Evolutionary conservation across 2,113 vertebrate genomes (phyloP), one percentile per base, ranked within the genome.

Genomic region (Nematolebias whitei): DNA sequence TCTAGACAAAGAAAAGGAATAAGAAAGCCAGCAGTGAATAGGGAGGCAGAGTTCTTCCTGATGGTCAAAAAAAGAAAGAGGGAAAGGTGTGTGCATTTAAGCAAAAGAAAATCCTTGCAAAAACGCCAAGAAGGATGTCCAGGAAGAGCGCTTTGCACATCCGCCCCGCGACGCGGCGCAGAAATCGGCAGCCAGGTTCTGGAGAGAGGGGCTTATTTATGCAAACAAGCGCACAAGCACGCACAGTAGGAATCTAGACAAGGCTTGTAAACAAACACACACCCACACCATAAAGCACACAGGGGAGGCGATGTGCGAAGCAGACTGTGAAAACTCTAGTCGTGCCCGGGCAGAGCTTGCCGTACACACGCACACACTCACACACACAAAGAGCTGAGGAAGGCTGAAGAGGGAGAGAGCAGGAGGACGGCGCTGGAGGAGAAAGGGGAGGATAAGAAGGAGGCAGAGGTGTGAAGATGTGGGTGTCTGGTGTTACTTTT

Each of bases 201-300:
- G 78, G 85, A 72, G 86, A 88, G 83, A 78, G 80, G 43, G 87
- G 79, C 75, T 89, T 89, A 89, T 90, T 90, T 89, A 90, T 89
- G 87, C 89, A 89, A 89, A 90, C 86, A 89, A 87, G 87, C 84
- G 59, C 82, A 83, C 82, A 78, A 83, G 87, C 87, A 61, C 70
- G 84, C 89, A 88, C 89, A 89, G 89, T 87, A 89, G 89, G 89
- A 85, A 88, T 83, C 85, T 59, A 88, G 86, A 89, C 87, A 76
- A 89, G 85, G 82, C 86, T 90, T 88, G 87, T 90, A 90, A 90
- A 89, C 89, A 90, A 90, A 90, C 87, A 90, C 87, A 88, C 89
- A 90, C 87, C 86, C 86, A 88, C 87, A 89, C 85, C 83, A 86
- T 88, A 90, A 90, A 87, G 87, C 87, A 87, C 89, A 89, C 87